Evolutionary conservation across 2,797 vertebrate genomes (phyloP).

Genomic region (Periophthalmus magnuspinnatus): DNA sequence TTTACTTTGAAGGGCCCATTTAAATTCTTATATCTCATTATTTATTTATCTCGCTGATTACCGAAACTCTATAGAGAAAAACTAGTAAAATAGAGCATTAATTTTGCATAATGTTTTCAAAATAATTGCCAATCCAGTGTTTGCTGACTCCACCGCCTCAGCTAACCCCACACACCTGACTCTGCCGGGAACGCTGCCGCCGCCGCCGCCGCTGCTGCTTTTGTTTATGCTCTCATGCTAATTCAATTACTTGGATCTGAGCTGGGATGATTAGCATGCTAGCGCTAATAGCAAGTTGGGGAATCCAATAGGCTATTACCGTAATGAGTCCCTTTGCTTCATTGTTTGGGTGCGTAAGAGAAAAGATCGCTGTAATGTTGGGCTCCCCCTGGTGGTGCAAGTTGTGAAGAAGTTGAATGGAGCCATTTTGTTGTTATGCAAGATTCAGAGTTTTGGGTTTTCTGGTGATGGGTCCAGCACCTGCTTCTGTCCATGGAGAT

Average conservation of each 20-base stretch:
- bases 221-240: slow-evolving; percentile 61
- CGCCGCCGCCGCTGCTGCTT: slow-evolving; percentile 27
- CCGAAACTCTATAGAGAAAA: neutral
- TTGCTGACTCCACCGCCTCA: slow-evolving; percentile 35
- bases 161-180: slow-evolving; percentile 30
- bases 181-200: slow-evolving; percentile 5
- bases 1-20: neutral
- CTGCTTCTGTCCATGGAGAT: no score
- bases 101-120: slow-evolving; percentile 13
- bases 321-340: slow-evolving; percentile 62
- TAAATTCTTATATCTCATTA: neutral
- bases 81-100: slow-evolving; percentile 6
- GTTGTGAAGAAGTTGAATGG: slow-evolving; percentile 35
- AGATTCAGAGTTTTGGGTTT: no score
- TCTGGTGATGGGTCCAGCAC: no score
- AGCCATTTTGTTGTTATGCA: neutral
- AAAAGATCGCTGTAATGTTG: slow-evolving; percentile 21
- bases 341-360: slow-evolving; percentile 30
- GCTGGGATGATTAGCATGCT: slow-evolving; percentile 64
- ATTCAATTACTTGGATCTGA: slow-evolving; percentile 66
- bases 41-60: neutral
- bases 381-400: slow-evolving; percentile 14
- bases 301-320: slow-evolving; percentile 66
- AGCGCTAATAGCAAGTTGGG: slow-evolving; percentile 64
- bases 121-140: slow-evolving; percentile 17